Evolutionary conservation across 1,140 invertebrate genomes (phyloP).

Genomic region (Grapholita molesta): DNA sequence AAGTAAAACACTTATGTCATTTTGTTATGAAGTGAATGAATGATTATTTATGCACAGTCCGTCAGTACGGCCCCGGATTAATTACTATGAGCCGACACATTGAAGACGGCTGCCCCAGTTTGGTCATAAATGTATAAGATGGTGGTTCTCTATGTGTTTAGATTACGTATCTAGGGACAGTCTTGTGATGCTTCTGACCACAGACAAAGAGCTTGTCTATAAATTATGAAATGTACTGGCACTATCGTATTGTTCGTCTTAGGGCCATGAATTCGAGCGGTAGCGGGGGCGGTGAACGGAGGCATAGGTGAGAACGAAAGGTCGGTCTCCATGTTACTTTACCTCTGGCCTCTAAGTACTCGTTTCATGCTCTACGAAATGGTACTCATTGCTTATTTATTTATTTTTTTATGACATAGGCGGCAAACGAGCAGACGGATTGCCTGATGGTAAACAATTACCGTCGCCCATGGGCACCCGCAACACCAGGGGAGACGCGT

Average conservation of each 20-base stretch:
- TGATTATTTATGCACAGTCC: slow-evolving; percentile 42
- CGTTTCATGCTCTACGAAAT: too few species aligned
- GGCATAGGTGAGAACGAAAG: too few species aligned
- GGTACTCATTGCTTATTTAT: too few species aligned
- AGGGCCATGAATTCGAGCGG: background rate
- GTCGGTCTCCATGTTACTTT: too few species aligned
- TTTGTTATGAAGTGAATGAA: slow-evolving; percentile 17
- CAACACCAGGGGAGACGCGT: too few species aligned
- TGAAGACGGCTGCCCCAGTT: background rate
- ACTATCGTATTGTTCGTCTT: background rate
- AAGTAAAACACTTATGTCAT: background rate
- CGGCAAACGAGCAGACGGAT: too few species aligned
- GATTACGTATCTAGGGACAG: background rate
- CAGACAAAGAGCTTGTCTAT: slow-evolving; percentile 3
- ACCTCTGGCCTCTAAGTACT: too few species aligned
- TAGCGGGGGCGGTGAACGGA: too few species aligned
- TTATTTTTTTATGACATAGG: too few species aligned
- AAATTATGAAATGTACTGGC: background rate
- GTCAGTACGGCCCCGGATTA: slow-evolving; percentile 27
- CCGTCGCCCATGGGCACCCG: too few species aligned
- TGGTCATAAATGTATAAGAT: slow-evolving; percentile 5
- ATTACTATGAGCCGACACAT: slow-evolving; percentile 22
- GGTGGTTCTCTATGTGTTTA: background rate
- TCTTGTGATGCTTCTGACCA: background rate
- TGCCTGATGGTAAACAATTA: too few species aligned